Evolutionary conservation across 1,140 invertebrate species (phyloP).

Genomic region (Rhopalosiphum padi): DNA sequence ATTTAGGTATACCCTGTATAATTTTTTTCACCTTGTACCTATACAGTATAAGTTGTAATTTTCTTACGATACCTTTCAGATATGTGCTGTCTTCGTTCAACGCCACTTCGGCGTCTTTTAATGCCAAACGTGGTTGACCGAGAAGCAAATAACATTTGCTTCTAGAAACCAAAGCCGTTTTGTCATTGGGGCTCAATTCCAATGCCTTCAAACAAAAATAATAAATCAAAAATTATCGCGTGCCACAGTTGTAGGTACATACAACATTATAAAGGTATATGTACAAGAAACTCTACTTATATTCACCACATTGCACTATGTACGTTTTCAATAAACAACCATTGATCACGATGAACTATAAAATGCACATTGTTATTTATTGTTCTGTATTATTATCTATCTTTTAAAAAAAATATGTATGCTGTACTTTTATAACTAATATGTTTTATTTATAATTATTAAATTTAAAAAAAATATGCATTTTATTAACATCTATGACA

Average conservation of each 20-base stretch:
- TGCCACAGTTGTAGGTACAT: not conserved
- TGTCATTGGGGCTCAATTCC: constrained; percentile 83
- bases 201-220: constrained; percentile 74
- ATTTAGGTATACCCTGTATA: not conserved
- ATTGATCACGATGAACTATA: not conserved
- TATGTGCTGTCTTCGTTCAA: constrained; percentile 78
- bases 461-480: too few relatives aligned
- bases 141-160: constrained; percentile 90
- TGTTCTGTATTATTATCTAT: too few relatives aligned
- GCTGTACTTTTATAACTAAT: too few relatives aligned
- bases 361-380: too few relatives aligned
- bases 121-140: constrained; percentile 81
- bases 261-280: not conserved
- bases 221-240: not conserved
- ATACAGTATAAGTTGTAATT: not conserved
- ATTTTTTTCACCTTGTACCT: not conserved
- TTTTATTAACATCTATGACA: too few relatives aligned
- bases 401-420: too few relatives aligned
- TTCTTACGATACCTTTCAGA: constrained; percentile 68
- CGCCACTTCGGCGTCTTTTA: constrained; percentile 84
- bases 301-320: not conserved
- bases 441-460: too few relatives aligned
- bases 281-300: not conserved
- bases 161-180: constrained; percentile 83
- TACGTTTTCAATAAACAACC: not conserved